These are phyloP conservation scores for Siniperca undulata DNA, from an alignment of 2,797 vertebrate species.

Conservation along the genomic window DNA sequence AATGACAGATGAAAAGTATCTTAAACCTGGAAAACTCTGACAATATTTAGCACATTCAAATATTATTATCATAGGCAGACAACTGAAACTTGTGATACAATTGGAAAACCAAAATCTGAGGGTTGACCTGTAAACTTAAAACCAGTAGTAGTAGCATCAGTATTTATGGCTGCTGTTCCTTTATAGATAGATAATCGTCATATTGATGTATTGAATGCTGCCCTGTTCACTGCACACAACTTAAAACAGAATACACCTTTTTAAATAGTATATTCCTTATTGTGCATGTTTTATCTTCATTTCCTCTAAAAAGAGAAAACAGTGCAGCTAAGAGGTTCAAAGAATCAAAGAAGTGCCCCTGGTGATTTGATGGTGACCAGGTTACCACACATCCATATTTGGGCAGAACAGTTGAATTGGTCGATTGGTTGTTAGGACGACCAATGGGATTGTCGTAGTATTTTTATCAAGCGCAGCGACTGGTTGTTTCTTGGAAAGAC, in stretches of 20 bases:
- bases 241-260: not conserved
- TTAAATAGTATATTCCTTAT: not conserved
- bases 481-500: conserved; percentile 28
- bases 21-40: not conserved
- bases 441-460: conserved; percentile 16
- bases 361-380: conserved; percentile 18
- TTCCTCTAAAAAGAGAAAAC: not conserved
- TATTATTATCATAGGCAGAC: not conserved
- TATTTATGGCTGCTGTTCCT: not conserved
- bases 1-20: not conserved
- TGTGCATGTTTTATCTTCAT: not conserved
- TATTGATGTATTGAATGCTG: not conserved
- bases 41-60: not conserved
- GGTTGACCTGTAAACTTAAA: not conserved
- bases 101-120: not conserved
- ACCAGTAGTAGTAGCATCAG: not conserved
- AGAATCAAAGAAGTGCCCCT: not conserved
- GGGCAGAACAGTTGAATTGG: conserved; percentile 28
- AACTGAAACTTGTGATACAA: not conserved
- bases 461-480: not conserved
- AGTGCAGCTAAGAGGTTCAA: not conserved
- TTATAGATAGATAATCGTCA: not conserved
- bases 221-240: not conserved
- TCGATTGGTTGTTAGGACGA: not conserved
- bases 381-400: conserved; percentile 35